phyloP scores from a whole-genome alignment of 1,140 invertebrate species.

The Papilio polyxenes region DNA sequence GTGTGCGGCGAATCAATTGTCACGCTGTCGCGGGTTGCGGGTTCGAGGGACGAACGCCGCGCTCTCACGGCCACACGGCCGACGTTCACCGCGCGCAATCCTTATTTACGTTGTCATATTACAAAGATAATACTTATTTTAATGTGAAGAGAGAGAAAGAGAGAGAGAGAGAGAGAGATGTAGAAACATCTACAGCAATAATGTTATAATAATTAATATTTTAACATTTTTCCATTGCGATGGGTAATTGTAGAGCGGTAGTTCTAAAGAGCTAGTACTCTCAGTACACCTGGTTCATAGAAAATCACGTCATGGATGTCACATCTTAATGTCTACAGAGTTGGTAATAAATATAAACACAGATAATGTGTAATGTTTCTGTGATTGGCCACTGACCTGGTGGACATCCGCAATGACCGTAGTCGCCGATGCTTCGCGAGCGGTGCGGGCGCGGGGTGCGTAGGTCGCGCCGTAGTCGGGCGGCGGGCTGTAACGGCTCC shows the following conservation, averaged over 20 bases:
- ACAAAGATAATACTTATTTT: background rate
- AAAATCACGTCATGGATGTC: background rate
- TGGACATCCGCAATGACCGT: constrained; percentile 71
- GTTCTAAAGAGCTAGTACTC: no score
- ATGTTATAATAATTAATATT: no score
- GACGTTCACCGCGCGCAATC: background rate
- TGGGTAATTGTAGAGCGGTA: no score
- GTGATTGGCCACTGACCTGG: constrained; percentile 58
- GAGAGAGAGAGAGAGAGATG: background rate
- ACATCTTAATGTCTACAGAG: no score
- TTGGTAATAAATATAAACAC: background rate
- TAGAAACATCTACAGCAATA: no score
- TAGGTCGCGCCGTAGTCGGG: constrained; percentile 64
- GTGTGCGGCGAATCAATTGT: constrained; percentile 28
- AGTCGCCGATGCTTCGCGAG: constrained; percentile 68
- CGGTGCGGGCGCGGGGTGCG: constrained; percentile 51
- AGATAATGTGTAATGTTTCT: background rate
- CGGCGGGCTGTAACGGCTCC: constrained; percentile 74
- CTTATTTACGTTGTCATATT: background rate
- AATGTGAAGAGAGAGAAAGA: no score
- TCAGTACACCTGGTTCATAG: background rate
- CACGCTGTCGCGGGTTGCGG: background rate
- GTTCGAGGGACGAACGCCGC: background rate
- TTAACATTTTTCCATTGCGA: no score
- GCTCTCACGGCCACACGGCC: background rate